Percentiles rank a stretch among this genome's conserved stretches.
These are phyloP conservation scores for Pyrrhosoma nymphula DNA, from an alignment of 2,888 invertebrate species.

Conservation along the genomic window DNA sequence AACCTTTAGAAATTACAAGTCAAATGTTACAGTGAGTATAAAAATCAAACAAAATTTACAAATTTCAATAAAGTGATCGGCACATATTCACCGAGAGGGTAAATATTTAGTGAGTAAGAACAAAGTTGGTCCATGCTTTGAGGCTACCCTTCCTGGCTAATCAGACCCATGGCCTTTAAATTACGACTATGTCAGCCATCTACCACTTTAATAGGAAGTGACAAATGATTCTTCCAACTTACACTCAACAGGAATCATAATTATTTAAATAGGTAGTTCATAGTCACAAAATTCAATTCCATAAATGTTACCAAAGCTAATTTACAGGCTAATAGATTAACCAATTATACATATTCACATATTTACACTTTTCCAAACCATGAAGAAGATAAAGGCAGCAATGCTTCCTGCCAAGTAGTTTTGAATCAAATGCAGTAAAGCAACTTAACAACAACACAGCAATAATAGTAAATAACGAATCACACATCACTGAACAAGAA, in stretches of 20 bases:
- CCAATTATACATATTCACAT: not conserved
- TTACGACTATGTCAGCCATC: not conserved
- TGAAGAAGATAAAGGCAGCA: conserved; percentile 52
- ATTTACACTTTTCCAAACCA: not conserved
- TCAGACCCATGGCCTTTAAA: not conserved
- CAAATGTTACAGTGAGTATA: not conserved
- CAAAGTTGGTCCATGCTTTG: too few relatives aligned
- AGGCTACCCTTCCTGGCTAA: not conserved
- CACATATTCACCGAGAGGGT: too few relatives aligned
- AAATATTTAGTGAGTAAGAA: too few relatives aligned
- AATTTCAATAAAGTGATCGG: too few relatives aligned
- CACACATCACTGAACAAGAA: conserved; percentile 45
- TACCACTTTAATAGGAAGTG: not conserved
- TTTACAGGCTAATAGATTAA: not conserved
- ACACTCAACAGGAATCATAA: not conserved
- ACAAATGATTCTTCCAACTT: not conserved
- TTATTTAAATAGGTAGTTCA: not conserved
- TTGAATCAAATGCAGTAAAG: conserved; percentile 35
- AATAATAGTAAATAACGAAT: conserved; percentile 32
- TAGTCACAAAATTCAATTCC: not conserved
- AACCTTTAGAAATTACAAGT: not conserved
- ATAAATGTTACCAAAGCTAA: not conserved
- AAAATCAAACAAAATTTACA: too few relatives aligned
- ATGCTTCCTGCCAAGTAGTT: conserved; percentile 4
- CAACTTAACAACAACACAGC: conserved; percentile 43